Evolutionary conservation across 2,888 invertebrate genomes (phyloP).

Genomic region (Agrilus cyanescens): DNA sequence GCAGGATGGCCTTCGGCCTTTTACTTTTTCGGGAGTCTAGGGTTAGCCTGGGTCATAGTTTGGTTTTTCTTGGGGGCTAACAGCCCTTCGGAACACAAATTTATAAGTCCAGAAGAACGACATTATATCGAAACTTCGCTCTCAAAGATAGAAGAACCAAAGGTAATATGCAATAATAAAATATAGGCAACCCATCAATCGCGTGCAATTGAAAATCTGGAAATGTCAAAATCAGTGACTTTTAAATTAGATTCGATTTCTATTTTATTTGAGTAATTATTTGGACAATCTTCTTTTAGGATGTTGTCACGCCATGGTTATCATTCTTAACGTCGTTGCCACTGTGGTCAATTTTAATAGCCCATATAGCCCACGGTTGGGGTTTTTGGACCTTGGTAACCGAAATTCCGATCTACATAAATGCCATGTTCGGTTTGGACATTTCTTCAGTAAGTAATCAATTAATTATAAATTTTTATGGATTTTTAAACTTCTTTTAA

Average conservation of each 20-base stretch:
- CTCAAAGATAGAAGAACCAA: slow-evolving; percentile 36
- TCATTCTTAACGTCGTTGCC: slow-evolving; percentile 63
- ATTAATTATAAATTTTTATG: background rate
- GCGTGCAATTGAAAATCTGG: no score
- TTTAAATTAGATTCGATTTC: no score
- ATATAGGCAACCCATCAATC: no score
- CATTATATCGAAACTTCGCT: slow-evolving; percentile 56
- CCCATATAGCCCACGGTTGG: slow-evolving; percentile 65
- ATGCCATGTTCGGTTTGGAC: slow-evolving; percentile 55
- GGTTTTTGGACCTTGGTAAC: slow-evolving; percentile 77
- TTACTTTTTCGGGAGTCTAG: slow-evolving; percentile 56
- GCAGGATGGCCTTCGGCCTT: slow-evolving; percentile 72
- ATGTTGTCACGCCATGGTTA: slow-evolving; percentile 53
- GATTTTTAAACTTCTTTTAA: slow-evolving; percentile 7
- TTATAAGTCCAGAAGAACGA: slow-evolving; percentile 50
- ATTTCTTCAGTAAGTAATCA: slow-evolving; percentile 48
- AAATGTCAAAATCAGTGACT: no score
- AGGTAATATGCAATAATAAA: slow-evolving; percentile 24
- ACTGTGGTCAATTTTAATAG: slow-evolving; percentile 59
- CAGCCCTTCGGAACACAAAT: slow-evolving; percentile 47
- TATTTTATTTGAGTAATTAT: no score
- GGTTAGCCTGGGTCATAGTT: slow-evolving; percentile 46
- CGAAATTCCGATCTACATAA: slow-evolving; percentile 71
- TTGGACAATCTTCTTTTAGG: no score
- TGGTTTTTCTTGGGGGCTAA: slow-evolving; percentile 54